Base-by-base conservation (phyloP, 2,888 invertebrate genomes). In the Tetheella fluctuosa region DNA sequence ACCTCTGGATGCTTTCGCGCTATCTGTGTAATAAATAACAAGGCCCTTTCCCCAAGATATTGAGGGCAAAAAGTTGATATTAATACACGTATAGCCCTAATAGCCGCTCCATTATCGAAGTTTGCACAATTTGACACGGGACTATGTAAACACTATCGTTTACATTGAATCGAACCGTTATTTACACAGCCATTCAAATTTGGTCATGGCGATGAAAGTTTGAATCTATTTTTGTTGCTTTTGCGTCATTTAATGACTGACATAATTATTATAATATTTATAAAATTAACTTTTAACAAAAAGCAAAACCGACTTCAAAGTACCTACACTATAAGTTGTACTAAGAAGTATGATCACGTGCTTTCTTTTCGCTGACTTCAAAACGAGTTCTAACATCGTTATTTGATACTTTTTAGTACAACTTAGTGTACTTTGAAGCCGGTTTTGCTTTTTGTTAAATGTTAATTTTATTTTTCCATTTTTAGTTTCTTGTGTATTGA, bases 81-180 rank as follows among this genome's bases (percentile, higher is more conserved):
- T 34, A 55, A 34, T 34, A 55, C 55, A 4, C 12, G 34, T 34
- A 37, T 34, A 48, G 17, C 48, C 10, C 23, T 39, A 54, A 61
- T 42, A 42, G 20, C 25, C 12, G 23, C 20, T 59, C 37, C 55
- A 58, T 60, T 64, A 61, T 59, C 53, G 58, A 25, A 60, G 65
- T 69, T 69, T 64, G 65, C 62, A 65, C 61, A 71, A 55, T 69
- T 68, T 64, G 65, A 70, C 64, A 65, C 57, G 55, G 48, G 54
- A 37, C 63, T 60, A 12, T 42, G 62, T 62, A 69, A 69, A 73
- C 66, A 67, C 48, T 37, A 37, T 63, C 63, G 42, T 56, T 59
- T 59, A 61, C 60, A 53, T 57, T 54, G 61, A 61, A 63, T 64
- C 48, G 13, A 20, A 37, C 23, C 42, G 39, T 56, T 63, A 63